Percentiles rank a stretch among this genome's conserved stretches.
Evolutionary conservation across 2,113 vertebrate genomes (phyloP).

Genomic region (Spea bombifrons): DNA sequence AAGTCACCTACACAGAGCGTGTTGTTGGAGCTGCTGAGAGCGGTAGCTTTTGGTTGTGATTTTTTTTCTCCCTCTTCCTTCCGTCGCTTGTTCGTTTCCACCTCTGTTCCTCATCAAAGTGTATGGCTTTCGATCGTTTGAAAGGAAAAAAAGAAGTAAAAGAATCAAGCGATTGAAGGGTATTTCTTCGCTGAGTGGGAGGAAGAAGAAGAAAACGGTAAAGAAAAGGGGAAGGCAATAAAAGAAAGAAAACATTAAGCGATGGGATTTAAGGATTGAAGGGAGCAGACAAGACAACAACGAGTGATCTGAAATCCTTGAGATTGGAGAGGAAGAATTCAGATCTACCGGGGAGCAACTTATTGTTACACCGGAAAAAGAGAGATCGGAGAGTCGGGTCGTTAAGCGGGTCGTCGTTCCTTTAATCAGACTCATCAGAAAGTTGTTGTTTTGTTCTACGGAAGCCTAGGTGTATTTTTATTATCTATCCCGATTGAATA

Average conservation of each 20-base stretch:
- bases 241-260: not conserved
- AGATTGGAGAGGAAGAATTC: not conserved
- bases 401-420: not conserved
- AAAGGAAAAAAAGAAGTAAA: slow-evolving; percentile 12
- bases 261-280: slow-evolving; percentile 25
- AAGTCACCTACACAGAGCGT: slow-evolving; percentile 73
- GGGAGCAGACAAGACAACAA: slow-evolving; percentile 17
- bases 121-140: slow-evolving; percentile 45
- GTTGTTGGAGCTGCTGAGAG: slow-evolving; percentile 66
- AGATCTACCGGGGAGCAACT: not conserved
- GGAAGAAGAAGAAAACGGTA: not conserved
- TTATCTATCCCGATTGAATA: not conserved
- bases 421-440: not conserved
- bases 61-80: slow-evolving; percentile 41
- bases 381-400: not conserved
- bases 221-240: not conserved
- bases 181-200: not conserved
- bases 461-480: not conserved
- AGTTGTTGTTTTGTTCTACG: slow-evolving; percentile 32
- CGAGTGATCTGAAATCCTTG: not conserved
- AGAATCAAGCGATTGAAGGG: not conserved
- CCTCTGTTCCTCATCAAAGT: not conserved
- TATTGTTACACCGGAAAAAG: not conserved
- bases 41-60: slow-evolving; percentile 51
- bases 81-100: not conserved